A percentile compares a stretch with the other conserved stretches of the same genome.
Conservation (phyloP, 2,888 invertebrate species). For the Sphaeridia pumilis region DNA sequence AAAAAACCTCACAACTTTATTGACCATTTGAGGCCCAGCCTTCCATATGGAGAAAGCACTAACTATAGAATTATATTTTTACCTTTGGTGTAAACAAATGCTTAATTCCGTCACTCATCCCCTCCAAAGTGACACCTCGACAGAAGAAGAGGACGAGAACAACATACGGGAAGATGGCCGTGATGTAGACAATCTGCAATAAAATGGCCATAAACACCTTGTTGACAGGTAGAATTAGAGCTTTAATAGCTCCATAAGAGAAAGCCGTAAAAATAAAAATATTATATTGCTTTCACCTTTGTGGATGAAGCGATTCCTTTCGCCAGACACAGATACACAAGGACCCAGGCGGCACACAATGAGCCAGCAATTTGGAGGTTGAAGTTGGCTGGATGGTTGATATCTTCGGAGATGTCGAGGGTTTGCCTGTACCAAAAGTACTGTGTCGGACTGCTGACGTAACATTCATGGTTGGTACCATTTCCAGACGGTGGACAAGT, state of each 20-base stretch:
- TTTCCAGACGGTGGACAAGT: conserved; percentile 55
- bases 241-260: not conserved
- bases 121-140: conserved; percentile 78
- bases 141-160: conserved; percentile 93
- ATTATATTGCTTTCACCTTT: conserved; percentile 68
- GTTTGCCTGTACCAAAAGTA: conserved; percentile 94
- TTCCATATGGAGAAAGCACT: too few species aligned
- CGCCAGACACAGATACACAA: conserved; percentile 93
- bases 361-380: conserved; percentile 86
- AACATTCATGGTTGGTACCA: conserved; percentile 40
- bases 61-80: conserved; percentile 15
- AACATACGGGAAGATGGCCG: conserved; percentile 91
- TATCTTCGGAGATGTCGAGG: conserved; percentile 76
- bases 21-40: too few species aligned
- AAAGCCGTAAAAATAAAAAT: too few species aligned
- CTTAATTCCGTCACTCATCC: conserved; percentile 70
- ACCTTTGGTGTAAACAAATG: conserved; percentile 83
- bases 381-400: conserved; percentile 71
- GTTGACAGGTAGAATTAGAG: not conserved
- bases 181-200: conserved; percentile 68
- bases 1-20: too few species aligned
- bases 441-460: conserved; percentile 71
- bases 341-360: conserved; percentile 77
- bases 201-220: conserved; percentile 2
- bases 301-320: conserved; percentile 95